Conservation (phyloP, 2,113 vertebrate species). For the Larimichthys polyactis region DNA sequence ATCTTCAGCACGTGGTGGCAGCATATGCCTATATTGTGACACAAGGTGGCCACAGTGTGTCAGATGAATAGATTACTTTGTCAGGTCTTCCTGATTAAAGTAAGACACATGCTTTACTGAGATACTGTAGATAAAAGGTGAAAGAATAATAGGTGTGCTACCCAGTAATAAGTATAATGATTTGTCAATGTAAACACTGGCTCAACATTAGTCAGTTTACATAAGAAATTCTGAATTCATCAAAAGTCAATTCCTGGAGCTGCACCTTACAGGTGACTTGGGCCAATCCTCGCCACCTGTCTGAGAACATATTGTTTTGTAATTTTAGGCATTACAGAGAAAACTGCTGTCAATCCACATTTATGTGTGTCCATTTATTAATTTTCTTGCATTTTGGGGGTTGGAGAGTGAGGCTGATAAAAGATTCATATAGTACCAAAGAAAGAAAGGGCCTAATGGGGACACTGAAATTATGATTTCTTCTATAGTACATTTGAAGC, state of each 20-base stretch:
- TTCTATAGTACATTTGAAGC: background rate
- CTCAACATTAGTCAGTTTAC: background rate
- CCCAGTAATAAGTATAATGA: background rate
- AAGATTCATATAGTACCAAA: background rate
- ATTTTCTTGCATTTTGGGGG: background rate
- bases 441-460: background rate
- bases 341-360: background rate
- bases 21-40: constrained; percentile 24
- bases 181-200: background rate
- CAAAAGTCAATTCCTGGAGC: background rate
- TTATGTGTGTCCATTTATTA: background rate
- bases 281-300: background rate
- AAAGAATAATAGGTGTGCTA: background rate
- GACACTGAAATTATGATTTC: background rate
- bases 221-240: background rate
- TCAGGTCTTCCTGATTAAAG: background rate
- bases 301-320: background rate
- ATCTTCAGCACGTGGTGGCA: constrained; percentile 65
- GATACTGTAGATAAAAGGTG: background rate
- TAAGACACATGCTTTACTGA: background rate
- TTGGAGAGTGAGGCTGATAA: background rate
- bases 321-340: background rate
- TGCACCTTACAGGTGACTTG: background rate
- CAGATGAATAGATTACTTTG: background rate
- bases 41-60: background rate